These are phyloP conservation scores for Periphyllus acericola DNA, from an alignment of 2,888 invertebrate genomes.

Conservation along the genomic window DNA sequence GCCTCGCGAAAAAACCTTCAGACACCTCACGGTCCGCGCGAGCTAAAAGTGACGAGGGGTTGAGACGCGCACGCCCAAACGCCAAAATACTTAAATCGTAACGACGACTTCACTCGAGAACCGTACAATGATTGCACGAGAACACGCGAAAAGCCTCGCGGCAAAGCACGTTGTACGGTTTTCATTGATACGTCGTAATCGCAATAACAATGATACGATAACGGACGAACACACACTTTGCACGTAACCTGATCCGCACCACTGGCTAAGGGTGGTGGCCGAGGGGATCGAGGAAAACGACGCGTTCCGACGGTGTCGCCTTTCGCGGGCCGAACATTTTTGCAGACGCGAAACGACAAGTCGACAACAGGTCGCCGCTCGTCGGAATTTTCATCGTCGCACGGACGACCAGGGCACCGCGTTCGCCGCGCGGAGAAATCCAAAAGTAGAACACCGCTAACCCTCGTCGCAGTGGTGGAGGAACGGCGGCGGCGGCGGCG, in stretches of 20 bases:
- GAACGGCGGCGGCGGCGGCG: neutral
- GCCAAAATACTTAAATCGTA: neutral
- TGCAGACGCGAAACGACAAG: neutral
- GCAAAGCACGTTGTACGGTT: neutral
- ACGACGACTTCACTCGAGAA: neutral
- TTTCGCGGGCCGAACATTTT: no score
- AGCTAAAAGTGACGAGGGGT: neutral
- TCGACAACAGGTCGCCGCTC: neutral
- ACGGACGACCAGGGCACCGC: neutral
- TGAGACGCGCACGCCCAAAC: neutral
- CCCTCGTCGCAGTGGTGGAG: neutral
- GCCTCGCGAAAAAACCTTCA: no score
- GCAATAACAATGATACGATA: neutral
- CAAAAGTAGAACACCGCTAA: constrained; percentile 1
- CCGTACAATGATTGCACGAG: neutral
- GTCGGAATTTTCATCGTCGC: neutral
- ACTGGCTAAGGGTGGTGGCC: no score
- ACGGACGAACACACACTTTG: neutral
- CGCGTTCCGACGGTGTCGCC: no score
- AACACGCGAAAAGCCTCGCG: neutral
- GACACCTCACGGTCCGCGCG: neutral
- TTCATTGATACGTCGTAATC: neutral
- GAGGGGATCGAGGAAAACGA: neutral
- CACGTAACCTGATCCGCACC: neutral
- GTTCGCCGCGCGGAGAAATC: neutral